Evolutionary conservation across 2,113 vertebrate genomes (phyloP), one percentile per base, ranked within the genome.

Genomic region (Crotalus helleri): DNA sequence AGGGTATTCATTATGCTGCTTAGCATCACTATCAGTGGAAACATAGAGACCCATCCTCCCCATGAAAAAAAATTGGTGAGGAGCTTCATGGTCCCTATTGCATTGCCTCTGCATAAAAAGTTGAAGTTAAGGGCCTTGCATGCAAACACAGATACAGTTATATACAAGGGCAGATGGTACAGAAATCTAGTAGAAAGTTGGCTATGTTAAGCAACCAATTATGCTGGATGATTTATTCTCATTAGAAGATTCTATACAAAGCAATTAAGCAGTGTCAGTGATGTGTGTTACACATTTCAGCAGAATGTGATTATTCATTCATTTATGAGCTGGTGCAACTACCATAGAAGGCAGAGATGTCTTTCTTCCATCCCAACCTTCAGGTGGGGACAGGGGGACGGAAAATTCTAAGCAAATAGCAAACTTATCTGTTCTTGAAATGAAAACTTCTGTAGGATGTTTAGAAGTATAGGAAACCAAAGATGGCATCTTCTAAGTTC

Each of bases 251-350:
- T 94, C 94, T 64, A 92, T 87, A 95, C 90, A 91, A 95, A 96
- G 95, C 95, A 95, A 94, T 97, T 97, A 97, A 96, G 95, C 92
- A 58, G 59, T 91, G 93, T 95, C 97, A 94, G 87, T 57, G 91
- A 93, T 90, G 87, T 96, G 95, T 92, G 85, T 89, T 19, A 1
- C 54, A 93, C 93, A 88, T 91, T 90, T 55, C 92, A 95, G 94
- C 85, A 85, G 57, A 95, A 58, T 69, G 81, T 89, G 87, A 19
- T 96, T 91, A 13, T 94, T 94, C 91, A 96, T 93, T 91, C 54
- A 57, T 92, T 64, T 69, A 26, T 46, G 87, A 92, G 89, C 87
- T 88, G 93, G n/a, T 57, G 90, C 89, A 13, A 89, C 26, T 33
- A 17, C 89, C 1, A 0, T 29, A 54, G 44, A 54, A 57, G 15